Conservation (phyloP, 2,888 invertebrate genomes). For the Phortica magna region DNA sequence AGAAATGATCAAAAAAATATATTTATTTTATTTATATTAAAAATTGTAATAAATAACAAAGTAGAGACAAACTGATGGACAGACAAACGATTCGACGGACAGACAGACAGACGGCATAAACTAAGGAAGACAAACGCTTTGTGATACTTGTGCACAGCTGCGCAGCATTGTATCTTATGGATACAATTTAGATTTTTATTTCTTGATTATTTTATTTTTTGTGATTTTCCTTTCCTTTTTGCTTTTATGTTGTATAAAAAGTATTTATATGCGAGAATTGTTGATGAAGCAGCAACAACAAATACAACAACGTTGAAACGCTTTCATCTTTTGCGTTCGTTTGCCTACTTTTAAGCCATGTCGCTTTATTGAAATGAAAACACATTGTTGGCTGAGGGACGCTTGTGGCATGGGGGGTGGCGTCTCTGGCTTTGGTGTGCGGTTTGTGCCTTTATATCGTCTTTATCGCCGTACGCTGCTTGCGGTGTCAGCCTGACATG, state of each 20-base stretch:
- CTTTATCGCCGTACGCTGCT: neutral
- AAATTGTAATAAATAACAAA: constrained; percentile 33
- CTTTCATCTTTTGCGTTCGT: too few relatives aligned
- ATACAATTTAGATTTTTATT: constrained; percentile 37
- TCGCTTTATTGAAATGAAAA: too few relatives aligned
- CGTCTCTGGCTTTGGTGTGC: neutral
- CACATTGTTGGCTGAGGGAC: too few relatives aligned
- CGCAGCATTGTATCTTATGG: constrained; percentile 28
- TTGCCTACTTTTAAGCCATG: too few relatives aligned
- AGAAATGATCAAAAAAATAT: constrained; percentile 5
- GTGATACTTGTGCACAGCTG: constrained; percentile 29
- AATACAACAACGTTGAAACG: too few relatives aligned
- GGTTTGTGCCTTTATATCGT: neutral
- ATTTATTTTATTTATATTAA: constrained; percentile 34
- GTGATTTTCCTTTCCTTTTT: constrained; percentile 22
- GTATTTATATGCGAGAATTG: neutral
- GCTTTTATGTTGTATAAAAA: constrained; percentile 14
- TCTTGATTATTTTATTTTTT: constrained; percentile 7
- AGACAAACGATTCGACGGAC: neutral
- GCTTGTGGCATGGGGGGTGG: neutral
- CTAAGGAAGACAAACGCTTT: neutral
- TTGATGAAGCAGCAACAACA: too few relatives aligned
- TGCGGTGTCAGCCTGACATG: constrained; percentile 36
- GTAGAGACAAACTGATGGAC: neutral
- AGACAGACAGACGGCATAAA: neutral